phyloP scores from a whole-genome alignment of 2,797 vertebrate species.

The Cyclura pinguis region DNA sequence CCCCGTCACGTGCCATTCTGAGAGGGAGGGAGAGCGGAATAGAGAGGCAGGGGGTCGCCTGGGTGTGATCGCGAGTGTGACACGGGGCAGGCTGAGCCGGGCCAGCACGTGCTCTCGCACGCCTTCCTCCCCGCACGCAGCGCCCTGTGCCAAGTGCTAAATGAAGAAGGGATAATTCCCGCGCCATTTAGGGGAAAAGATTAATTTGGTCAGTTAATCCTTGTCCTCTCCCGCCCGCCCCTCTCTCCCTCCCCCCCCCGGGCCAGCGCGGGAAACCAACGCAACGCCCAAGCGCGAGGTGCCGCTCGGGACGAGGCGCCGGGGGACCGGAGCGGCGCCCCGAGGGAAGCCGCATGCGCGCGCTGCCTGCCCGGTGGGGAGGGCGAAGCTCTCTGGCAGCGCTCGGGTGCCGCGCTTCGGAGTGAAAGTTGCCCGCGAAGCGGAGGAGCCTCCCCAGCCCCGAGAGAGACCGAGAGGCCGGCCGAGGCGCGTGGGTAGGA shows the following conservation, averaged over 20 bases:
- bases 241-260: neutral
- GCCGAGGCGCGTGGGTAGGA: too few species aligned
- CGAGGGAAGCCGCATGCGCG: conserved; percentile 44
- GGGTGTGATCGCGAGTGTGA: neutral
- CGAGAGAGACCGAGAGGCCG: too few species aligned
- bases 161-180: neutral
- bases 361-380: conserved; percentile 31
- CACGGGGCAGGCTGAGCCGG: neutral
- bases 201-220: conserved; percentile 49
- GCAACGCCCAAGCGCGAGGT: neutral
- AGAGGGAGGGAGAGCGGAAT: too few species aligned
- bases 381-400: neutral
- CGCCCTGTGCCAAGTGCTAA: neutral
- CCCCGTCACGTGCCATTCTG: too few species aligned
- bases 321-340: neutral
- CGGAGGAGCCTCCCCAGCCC: neutral
- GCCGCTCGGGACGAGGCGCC: conserved; percentile 37
- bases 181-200: neutral
- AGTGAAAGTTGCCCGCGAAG: conserved; percentile 75
- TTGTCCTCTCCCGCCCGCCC: neutral
- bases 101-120: conserved; percentile 10
- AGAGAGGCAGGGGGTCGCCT: neutral
- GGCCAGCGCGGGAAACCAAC: conserved; percentile 1
- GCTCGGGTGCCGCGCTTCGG: conserved; percentile 51
- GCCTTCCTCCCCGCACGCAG: neutral